phyloP scores from a whole-genome alignment of 2,113 vertebrate species.

The Centrocercus urophasianus region DNA sequence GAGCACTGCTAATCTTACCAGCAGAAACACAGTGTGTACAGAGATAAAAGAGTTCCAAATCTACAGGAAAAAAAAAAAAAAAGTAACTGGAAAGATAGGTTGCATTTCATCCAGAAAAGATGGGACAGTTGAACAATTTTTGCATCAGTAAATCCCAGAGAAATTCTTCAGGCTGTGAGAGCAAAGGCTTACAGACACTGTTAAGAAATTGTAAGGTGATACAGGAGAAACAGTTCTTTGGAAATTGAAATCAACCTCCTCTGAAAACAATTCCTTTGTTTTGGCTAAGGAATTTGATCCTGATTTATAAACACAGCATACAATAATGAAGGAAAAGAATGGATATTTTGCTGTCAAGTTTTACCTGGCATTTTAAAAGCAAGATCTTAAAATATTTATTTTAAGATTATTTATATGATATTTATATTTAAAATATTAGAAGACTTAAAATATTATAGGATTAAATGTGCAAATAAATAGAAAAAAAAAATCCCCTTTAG shows the following conservation, averaged over 20 bases:
- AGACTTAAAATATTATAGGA: background rate
- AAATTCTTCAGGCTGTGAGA: background rate
- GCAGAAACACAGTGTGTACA: background rate
- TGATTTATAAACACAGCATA: background rate
- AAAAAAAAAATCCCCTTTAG: background rate
- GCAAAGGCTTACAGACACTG: background rate
- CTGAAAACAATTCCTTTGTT: background rate
- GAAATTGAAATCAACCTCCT: background rate
- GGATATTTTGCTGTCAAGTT: background rate
- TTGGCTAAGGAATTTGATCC: background rate
- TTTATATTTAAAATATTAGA: too few species aligned
- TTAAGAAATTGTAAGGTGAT: background rate
- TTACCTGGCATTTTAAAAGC: background rate
- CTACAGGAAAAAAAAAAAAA: background rate
- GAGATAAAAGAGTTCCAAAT: background rate
- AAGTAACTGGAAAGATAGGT: fast-evolving
- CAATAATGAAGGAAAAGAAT: background rate
- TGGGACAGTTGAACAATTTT: background rate
- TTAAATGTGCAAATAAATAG: background rate
- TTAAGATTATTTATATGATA: too few species aligned
- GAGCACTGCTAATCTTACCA: background rate
- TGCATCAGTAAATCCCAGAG: background rate
- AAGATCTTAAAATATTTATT: background rate
- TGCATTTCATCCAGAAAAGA: background rate
- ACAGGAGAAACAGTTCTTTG: background rate